Evolutionary conservation across 2,888 invertebrate genomes (phyloP).

Genomic region (Steinernema scapterisci): DNA sequence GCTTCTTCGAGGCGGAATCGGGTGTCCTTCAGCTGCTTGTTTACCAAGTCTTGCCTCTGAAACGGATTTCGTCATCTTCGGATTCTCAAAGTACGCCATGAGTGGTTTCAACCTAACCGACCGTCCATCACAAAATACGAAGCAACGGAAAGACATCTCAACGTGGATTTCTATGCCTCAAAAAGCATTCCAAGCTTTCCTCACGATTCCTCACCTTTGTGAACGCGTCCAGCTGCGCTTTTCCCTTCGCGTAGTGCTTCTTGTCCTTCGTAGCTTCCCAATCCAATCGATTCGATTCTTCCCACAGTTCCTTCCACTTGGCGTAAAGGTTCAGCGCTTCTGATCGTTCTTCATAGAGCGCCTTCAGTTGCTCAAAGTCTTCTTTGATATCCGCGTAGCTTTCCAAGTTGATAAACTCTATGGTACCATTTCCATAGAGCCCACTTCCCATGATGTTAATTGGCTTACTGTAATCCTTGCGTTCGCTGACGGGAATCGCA

Average conservation of each 20-base stretch:
- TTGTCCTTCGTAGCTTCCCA: background rate
- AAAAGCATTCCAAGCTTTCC: background rate
- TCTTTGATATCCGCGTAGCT: background rate
- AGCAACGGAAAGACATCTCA: no score
- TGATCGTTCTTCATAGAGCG: conserved; percentile 3
- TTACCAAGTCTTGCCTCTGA: background rate
- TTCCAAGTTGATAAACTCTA: conserved; percentile 20
- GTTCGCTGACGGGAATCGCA: conserved; percentile 2
- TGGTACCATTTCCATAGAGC: conserved; percentile 23
- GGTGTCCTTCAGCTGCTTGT: conserved; percentile 1
- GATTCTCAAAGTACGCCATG: no score
- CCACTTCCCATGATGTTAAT: background rate
- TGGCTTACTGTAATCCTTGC: conserved; percentile 15
- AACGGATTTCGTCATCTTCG: no score
- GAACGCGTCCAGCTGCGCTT: conserved; percentile 6
- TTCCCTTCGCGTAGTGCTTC: conserved; percentile 19
- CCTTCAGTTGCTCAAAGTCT: background rate
- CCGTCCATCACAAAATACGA: no score
- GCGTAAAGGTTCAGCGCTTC: background rate
- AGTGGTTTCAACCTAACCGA: no score
- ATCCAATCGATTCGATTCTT: conserved; percentile 1
- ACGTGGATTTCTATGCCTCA: no score
- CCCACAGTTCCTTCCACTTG: conserved; percentile 3
- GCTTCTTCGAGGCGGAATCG: background rate
- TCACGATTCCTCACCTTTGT: background rate